These are phyloP conservation scores for Drosophila pseudoobscura DNA, from an alignment of 1,140 invertebrate genomes.

Conservation along the genomic window DNA sequence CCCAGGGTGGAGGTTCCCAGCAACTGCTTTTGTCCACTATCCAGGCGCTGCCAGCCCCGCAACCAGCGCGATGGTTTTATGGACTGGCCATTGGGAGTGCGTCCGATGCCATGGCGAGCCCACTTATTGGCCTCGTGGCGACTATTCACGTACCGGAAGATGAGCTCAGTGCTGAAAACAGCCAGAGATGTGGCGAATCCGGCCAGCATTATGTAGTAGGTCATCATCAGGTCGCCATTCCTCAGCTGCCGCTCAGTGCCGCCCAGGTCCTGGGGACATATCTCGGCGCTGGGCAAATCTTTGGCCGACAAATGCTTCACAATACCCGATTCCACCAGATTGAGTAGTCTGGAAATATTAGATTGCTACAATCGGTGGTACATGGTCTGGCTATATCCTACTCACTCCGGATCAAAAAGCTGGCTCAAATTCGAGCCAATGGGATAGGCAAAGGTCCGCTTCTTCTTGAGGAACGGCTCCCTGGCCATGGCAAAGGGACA, in stretches of 20 bases:
- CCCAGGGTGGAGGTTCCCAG: conserved; percentile 45
- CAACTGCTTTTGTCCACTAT: conserved; percentile 49
- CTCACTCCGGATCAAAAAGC: conserved; percentile 88
- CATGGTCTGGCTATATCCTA: not conserved
- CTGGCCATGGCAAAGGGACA: conserved; percentile 90
- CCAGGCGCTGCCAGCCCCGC: conserved; percentile 35
- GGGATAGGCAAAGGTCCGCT: conserved; percentile 89
- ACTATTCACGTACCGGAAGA: conserved; percentile 79
- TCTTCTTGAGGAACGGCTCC: conserved; percentile 86
- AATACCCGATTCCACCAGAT: conserved; percentile 89
- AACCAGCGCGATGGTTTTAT: conserved; percentile 65
- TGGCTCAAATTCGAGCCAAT: conserved; percentile 85
- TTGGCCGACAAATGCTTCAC: conserved; percentile 86
- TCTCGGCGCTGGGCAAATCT: conserved; percentile 88
- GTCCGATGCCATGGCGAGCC: conserved; percentile 64
- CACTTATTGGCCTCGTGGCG: conserved; percentile 68
- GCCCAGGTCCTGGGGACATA: conserved; percentile 91
- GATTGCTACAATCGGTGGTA: not conserved
- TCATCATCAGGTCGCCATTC: conserved; percentile 86
- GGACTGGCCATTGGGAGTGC: conserved; percentile 61
- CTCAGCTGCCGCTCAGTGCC: conserved; percentile 90
- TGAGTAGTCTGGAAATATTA: conserved; percentile 85
- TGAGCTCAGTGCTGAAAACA: conserved; percentile 87
- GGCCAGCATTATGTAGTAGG: conserved; percentile 87
- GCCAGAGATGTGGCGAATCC: conserved; percentile 86